Evolutionary conservation across 2,113 vertebrate genomes (phyloP).

Genomic region (Dicaeum eximium): DNA sequence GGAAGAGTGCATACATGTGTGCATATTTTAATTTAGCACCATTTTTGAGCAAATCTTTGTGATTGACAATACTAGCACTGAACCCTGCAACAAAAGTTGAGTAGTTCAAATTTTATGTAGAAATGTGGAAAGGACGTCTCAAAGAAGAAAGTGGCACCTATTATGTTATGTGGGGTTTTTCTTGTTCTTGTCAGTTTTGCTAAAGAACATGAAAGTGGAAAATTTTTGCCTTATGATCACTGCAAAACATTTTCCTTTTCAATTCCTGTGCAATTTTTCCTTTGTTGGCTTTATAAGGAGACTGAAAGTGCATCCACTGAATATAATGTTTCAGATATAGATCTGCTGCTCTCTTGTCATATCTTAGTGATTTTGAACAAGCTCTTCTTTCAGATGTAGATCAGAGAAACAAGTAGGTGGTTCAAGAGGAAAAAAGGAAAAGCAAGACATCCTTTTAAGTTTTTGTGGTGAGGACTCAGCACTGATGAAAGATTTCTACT

Average conservation of each 20-base stretch:
- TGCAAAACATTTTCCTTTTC: neutral
- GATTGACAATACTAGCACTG: neutral
- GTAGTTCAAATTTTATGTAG: neutral
- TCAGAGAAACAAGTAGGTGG: conserved; percentile 29
- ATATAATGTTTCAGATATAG: neutral
- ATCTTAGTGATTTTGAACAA: conserved; percentile 10
- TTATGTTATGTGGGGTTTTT: neutral
- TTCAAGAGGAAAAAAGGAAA: neutral
- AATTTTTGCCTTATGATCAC: neutral
- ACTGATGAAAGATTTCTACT: neutral
- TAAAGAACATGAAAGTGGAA: neutral
- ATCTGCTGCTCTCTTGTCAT: neutral
- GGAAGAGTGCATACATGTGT: neutral
- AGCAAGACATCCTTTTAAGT: neutral
- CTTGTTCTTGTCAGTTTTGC: neutral
- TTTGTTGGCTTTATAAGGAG: neutral
- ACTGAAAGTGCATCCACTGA: neutral
- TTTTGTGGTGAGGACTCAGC: neutral
- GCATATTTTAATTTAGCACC: neutral
- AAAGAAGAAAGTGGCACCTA: neutral
- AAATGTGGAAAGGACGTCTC: neutral
- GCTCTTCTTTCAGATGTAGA: conserved; percentile 10
- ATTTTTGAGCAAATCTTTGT: neutral
- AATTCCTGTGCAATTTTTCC: neutral
- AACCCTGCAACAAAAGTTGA: neutral